phyloP scores from a whole-genome alignment of 1,140 invertebrate genomes.

The Meloidogyne exigua region DNA sequence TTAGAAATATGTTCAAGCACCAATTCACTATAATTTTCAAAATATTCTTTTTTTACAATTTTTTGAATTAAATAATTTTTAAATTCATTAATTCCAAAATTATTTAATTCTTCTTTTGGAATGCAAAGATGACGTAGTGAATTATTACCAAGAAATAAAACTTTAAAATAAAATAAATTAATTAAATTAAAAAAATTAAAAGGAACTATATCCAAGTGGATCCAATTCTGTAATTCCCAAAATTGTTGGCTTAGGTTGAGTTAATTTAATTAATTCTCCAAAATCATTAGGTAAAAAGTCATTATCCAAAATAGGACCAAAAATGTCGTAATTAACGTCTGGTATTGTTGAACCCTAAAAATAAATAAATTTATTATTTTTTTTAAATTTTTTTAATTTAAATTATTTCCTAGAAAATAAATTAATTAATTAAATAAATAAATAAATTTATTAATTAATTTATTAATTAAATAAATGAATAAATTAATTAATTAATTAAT shows the following conservation, averaged over 20 bases:
- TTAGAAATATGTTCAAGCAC: neutral
- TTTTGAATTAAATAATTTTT: slow-evolving; percentile 22
- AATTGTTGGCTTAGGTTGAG: slow-evolving; percentile 37
- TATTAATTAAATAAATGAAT: too few relatives aligned
- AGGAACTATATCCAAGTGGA: slow-evolving; percentile 30
- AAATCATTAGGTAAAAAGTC: slow-evolving; percentile 39
- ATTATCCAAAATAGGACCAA: slow-evolving; percentile 30
- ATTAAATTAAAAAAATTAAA: neutral
- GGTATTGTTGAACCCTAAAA: slow-evolving; percentile 27
- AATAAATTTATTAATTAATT: too few relatives aligned
- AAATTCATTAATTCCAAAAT: slow-evolving; percentile 14
- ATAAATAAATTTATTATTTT: neutral
- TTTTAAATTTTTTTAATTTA: too few relatives aligned
- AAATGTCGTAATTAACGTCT: slow-evolving; percentile 30
- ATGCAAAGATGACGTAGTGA: slow-evolving; percentile 18
- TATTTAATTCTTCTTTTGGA: slow-evolving; percentile 5
- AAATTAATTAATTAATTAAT: too few relatives aligned
- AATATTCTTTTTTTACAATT: slow-evolving; percentile 20
- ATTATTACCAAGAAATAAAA: slow-evolving; percentile 18
- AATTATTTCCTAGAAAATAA: neutral
- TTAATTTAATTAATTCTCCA: slow-evolving; percentile 33
- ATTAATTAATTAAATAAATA: too few relatives aligned
- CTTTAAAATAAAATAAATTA: slow-evolving; percentile 14
- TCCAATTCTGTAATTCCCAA: slow-evolving; percentile 34
- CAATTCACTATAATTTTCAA: slow-evolving; percentile 7